phyloP scores from a whole-genome alignment of 2,797 vertebrate genomes.

The Sphenopsis melanotis region DNA sequence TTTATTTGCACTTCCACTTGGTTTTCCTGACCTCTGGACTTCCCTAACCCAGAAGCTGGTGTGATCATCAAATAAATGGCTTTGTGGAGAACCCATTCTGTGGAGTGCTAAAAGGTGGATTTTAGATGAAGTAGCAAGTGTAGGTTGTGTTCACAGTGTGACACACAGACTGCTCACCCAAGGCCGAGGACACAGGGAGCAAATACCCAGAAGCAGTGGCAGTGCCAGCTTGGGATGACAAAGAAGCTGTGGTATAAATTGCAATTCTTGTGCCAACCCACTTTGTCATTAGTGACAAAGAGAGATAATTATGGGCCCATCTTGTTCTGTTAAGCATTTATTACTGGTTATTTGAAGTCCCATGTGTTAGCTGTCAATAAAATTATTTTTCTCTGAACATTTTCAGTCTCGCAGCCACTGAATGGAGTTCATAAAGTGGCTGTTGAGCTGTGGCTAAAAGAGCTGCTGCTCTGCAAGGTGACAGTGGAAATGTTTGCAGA shows the following conservation, averaged over 20 bases:
- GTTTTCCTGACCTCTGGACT: not conserved
- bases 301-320: not conserved
- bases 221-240: not conserved
- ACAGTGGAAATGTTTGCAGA: not conserved
- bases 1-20: not conserved
- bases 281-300: not conserved
- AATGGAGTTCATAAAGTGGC: not conserved
- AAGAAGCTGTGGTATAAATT: not conserved
- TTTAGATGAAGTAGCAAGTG: rapidly evolving
- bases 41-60: not conserved
- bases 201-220: not conserved
- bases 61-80: not conserved
- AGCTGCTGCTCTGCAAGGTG: not conserved
- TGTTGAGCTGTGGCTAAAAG: not conserved
- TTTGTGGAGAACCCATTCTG: not conserved
- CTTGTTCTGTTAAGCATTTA: not conserved
- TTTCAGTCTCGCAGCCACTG: not conserved
- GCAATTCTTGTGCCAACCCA: not conserved
- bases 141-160: not conserved
- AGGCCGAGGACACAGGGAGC: not conserved
- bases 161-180: not conserved
- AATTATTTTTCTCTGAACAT: not conserved
- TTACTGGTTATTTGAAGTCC: conserved; percentile 2
- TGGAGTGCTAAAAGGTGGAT: not conserved
- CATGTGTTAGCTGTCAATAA: conserved; percentile 23